Evolutionary conservation across 2,888 invertebrate genomes (phyloP), one percentile per base, ranked within the genome.

Genomic region (Lamellibrachia columna): DNA sequence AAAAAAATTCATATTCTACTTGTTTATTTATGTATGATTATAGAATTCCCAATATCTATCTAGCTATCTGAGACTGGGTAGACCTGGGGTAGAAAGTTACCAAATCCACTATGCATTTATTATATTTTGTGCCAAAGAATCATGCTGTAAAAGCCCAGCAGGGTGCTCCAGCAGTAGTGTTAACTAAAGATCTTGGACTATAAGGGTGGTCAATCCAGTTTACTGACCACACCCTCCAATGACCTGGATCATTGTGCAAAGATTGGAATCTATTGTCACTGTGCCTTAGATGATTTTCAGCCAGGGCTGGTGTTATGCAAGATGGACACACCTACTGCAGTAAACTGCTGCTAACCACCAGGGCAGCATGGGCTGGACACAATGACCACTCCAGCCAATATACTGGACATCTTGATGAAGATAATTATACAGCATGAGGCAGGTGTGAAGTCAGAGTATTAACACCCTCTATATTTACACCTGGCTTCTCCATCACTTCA

Each of bases 381-480:
- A 75, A 75, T 75, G 75, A 75, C 75, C 75, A 75, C 75, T 75
- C 75, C n/a, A n/a, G 22, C 75, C 75, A 75, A 75, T 6, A 75
- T n/a, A 75, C 11, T 75, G 22, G 6, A 11, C 22, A 75, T 75
- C 75, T 40, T 75, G 75, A 75, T 75, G 75, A 22, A n/a, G 75
- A 75, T 75, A 75, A 75, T 75, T 75, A 75, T 75, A 75, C 3
- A 75, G 75, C 75, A 75, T 4, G 22, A n/a, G 75, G 75, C 75
- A 75, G 75, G 75, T 75, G 75, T 75, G 75, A 75, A 75, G 15
- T 75, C 22, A 75, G 75, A 75, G 75, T n/a, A 75, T 75, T 75
- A 75, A 75, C 75, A 75, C 75, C 75, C 75, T 75, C 75, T 75
- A 75, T 75, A 75, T 75, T 75, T 75, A 75, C 75, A 75, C 75